These are phyloP conservation scores for Cricetomys ansorgei DNA, from an alignment of 2,113 vertebrate species.

Conservation along the genomic window DNA sequence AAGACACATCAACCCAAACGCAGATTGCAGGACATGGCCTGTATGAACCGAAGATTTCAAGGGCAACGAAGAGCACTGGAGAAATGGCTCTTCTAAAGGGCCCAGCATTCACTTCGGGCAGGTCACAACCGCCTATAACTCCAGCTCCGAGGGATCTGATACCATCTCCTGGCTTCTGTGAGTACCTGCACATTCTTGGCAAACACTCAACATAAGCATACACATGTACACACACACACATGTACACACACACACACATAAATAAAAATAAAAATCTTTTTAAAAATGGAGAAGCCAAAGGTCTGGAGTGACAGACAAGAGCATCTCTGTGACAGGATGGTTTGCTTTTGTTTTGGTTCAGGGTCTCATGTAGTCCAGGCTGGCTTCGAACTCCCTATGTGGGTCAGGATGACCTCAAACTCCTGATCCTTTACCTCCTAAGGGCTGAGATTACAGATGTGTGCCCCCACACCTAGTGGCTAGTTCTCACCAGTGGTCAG, in stretches of 20 bases:
- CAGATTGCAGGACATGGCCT: neutral
- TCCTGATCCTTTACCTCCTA: neutral
- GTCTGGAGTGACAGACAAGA: neutral
- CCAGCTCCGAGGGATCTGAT: neutral
- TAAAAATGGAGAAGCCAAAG: neutral
- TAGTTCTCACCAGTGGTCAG: neutral
- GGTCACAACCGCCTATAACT: neutral
- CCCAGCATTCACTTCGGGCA: neutral
- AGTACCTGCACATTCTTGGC: neutral
- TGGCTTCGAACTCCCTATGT: neutral
- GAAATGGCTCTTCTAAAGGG: neutral
- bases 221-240: neutral
- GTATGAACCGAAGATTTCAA: neutral
- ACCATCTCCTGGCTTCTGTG: neutral
- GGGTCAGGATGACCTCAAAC: neutral
- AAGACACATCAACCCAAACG: conserved; percentile 31
- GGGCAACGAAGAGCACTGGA: neutral
- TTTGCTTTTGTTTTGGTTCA: neutral
- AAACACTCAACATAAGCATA: neutral
- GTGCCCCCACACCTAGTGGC: no score
- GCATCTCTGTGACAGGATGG: neutral
- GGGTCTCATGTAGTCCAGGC: neutral
- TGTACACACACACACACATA: neutral
- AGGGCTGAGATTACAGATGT: neutral
- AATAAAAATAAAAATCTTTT: neutral